Conservation (phyloP, 1,140 invertebrate species). For the Halesus radiatus region DNA sequence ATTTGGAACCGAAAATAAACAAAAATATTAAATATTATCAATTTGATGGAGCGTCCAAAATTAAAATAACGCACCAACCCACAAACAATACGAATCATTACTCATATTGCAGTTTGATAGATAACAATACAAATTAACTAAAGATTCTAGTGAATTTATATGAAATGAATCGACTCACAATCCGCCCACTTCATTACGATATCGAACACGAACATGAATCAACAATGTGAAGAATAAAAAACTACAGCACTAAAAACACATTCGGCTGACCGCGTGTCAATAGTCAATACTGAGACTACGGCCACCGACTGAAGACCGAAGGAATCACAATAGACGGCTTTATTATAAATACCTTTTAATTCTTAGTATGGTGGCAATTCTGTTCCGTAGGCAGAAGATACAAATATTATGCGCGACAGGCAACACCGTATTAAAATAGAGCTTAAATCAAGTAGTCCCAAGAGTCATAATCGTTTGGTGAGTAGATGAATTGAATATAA, state of each 20-base stretch:
- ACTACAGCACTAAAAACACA: neutral
- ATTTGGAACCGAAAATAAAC: no score
- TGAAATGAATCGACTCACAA: conserved; percentile 13
- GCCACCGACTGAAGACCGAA: conserved; percentile 40
- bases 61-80: no score
- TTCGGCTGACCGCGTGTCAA: conserved; percentile 3
- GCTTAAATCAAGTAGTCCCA: conserved; percentile 5
- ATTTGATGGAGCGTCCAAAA: no score
- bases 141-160: no score
- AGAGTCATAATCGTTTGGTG: conserved; percentile 28
- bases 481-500: conserved; percentile 9
- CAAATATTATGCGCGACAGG: neutral
- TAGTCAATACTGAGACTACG: no score
- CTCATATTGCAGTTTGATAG: no score
- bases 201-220: conserved; percentile 23
- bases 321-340: conserved; percentile 28
- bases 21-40: no score
- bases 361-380: conserved; percentile 23
- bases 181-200: conserved; percentile 37
- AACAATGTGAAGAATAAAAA: neutral
- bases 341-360: conserved; percentile 40
- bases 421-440: conserved; percentile 1
- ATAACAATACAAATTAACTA: no score
- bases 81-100: no score
- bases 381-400: neutral